These are phyloP conservation scores for Euschistus heros DNA, from an alignment of 1,140 invertebrate genomes.

Conservation along the genomic window DNA sequence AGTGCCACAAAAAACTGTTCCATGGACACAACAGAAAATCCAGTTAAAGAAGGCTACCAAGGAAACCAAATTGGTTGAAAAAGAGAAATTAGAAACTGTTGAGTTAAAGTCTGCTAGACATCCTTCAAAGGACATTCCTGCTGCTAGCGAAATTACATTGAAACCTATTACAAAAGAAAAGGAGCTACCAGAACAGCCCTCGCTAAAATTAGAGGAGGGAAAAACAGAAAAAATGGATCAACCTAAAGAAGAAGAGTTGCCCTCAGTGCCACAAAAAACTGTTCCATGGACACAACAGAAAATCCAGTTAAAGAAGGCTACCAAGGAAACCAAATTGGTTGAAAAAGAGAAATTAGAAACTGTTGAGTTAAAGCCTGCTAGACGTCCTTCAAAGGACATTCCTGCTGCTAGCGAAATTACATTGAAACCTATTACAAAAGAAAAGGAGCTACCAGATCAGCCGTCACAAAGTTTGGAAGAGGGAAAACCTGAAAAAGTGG, in stretches of 20 bases:
- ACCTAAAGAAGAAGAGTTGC: too few species aligned
- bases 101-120: constrained; percentile 36
- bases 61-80: constrained; percentile 28
- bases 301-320: constrained; percentile 29
- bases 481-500: too few species aligned
- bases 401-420: constrained; percentile 31
- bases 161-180: constrained; percentile 18
- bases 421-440: constrained; percentile 26
- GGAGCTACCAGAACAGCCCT: too few species aligned
- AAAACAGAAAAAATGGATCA: too few species aligned
- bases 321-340: constrained; percentile 28
- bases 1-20: background rate
- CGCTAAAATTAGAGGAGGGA: too few species aligned
- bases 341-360: constrained; percentile 24
- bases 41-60: constrained; percentile 28
- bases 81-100: constrained; percentile 29
- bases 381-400: constrained; percentile 23
- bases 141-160: constrained; percentile 32
- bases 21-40: constrained; percentile 30
- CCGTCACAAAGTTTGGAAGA: too few species aligned
- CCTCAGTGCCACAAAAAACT: too few species aligned
- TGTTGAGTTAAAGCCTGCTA: constrained; percentile 38
- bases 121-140: constrained; percentile 25
- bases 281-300: constrained; percentile 30
- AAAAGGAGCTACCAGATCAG: too few species aligned